phyloP scores from a whole-genome alignment of 2,888 invertebrate genomes.

The Linyphia triangularis region DNA sequence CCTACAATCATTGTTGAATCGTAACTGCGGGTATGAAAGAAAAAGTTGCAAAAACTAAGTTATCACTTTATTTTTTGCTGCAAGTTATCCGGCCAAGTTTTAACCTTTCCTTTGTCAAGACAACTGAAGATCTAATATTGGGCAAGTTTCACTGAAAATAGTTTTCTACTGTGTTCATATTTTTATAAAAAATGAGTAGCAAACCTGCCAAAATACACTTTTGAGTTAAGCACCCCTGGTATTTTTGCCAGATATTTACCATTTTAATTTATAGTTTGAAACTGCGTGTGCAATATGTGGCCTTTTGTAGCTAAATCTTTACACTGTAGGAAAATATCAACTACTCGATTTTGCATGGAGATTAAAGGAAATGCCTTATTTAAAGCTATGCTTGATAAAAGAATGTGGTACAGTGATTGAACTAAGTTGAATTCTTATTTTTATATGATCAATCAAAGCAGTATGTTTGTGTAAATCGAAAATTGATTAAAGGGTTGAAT shows the following conservation, averaged over 20 bases:
- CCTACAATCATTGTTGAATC: not conserved
- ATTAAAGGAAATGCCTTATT: conserved; percentile 60
- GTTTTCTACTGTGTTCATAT: conserved; percentile 35
- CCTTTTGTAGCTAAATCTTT: conserved; percentile 56
- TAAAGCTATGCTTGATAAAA: conserved; percentile 60
- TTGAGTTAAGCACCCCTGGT: not conserved
- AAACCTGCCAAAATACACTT: not conserved
- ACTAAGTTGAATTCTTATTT: conserved; percentile 73
- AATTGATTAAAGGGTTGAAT: conserved; percentile 75
- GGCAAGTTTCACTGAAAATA: conserved; percentile 3
- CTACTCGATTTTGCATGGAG: conserved; percentile 46
- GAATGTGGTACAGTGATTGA: conserved; percentile 66
- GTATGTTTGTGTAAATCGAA: conserved; percentile 74
- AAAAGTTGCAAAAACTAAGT: not conserved
- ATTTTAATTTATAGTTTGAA: conserved; percentile 21
- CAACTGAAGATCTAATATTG: not conserved
- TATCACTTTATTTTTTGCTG: not conserved
- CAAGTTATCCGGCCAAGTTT: not conserved
- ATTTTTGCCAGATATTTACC: not conserved
- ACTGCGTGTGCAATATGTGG: conserved; percentile 69
- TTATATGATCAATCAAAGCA: conserved; percentile 74
- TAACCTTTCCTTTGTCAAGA: not conserved
- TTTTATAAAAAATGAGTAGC: conserved; percentile 9
- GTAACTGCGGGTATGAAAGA: not conserved
- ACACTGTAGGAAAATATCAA: conserved; percentile 16